Evolutionary conservation across 1,140 invertebrate genomes (phyloP).

Genomic region (Macrotrachela quadricornifera): DNA sequence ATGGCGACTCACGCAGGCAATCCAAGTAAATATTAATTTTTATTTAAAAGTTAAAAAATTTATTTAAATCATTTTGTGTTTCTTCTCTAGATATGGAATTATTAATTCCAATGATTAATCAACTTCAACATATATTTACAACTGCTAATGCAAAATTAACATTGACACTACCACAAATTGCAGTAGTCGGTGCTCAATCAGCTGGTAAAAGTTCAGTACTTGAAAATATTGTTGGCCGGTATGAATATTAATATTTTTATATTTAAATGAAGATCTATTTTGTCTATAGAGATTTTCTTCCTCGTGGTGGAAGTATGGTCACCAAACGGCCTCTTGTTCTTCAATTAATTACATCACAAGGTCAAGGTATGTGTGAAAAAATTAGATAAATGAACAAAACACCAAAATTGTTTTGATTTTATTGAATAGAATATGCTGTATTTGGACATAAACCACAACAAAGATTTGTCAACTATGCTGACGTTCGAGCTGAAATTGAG

Average conservation of each 20-base stretch:
- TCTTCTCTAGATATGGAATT: constrained; percentile 68
- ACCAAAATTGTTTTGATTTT: constrained; percentile 46
- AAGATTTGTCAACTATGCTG: constrained; percentile 84
- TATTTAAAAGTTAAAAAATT: too few species aligned
- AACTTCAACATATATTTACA: constrained; percentile 96
- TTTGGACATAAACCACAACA: constrained; percentile 95
- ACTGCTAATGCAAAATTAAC: constrained; percentile 88
- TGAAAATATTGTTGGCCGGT: constrained; percentile 83
- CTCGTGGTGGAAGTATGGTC: constrained; percentile 85
- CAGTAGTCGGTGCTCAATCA: constrained; percentile 93
- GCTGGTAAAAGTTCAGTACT: constrained; percentile 96
- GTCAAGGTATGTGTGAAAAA: too few species aligned
- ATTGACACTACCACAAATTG: constrained; percentile 94
- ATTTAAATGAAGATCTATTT: too few species aligned
- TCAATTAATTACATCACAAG: constrained; percentile 34
- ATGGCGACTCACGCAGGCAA: too few species aligned
- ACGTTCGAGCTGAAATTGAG: constrained; percentile 87
- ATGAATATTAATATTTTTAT: too few species aligned
- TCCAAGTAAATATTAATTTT: too few species aligned
- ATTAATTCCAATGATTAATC: constrained; percentile 93
- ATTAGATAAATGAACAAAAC: too few species aligned
- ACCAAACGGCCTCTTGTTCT: constrained; percentile 88
- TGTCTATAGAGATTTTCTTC: constrained; percentile 25
- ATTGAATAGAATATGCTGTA: constrained; percentile 60
- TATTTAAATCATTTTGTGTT: too few species aligned